Conservation (phyloP, 1,140 invertebrate genomes). For the Cryptotermes secundus region DNA sequence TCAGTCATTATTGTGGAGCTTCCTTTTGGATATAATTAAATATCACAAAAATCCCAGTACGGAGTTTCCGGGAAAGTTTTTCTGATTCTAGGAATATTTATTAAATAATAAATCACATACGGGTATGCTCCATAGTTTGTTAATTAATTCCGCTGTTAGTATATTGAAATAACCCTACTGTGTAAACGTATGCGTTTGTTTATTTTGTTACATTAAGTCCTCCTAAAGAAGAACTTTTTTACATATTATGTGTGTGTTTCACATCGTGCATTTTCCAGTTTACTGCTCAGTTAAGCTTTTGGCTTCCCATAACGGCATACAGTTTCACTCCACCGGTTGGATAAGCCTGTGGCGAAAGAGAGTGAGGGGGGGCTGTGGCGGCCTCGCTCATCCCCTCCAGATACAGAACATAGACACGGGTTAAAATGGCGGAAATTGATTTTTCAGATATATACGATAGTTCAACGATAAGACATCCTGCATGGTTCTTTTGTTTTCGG, state of each 20-base stretch:
- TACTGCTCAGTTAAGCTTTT: background rate
- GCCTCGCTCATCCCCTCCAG: background rate
- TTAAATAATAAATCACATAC: too few species aligned
- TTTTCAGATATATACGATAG: background rate
- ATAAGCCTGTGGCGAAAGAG: background rate
- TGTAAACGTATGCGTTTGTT: background rate
- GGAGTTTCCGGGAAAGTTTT: too few species aligned
- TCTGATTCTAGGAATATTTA: too few species aligned
- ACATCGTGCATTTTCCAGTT: background rate
- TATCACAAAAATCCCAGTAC: too few species aligned
- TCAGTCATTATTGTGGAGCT: too few species aligned
- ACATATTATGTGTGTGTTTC: background rate
- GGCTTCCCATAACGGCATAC: background rate
- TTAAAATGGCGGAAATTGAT: slow-evolving; percentile 8
- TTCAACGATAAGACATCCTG: background rate
- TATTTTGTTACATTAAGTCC: background rate
- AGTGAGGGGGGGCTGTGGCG: background rate
- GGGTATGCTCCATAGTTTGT: too few species aligned
- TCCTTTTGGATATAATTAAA: too few species aligned
- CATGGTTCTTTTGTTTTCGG: background rate
- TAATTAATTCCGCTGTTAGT: too few species aligned
- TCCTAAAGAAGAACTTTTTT: background rate
- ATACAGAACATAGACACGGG: background rate
- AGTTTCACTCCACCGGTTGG: background rate
- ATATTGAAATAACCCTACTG: background rate